Conservation (phyloP, 2,797 vertebrate genomes). For the Morelia viridis region DNA sequence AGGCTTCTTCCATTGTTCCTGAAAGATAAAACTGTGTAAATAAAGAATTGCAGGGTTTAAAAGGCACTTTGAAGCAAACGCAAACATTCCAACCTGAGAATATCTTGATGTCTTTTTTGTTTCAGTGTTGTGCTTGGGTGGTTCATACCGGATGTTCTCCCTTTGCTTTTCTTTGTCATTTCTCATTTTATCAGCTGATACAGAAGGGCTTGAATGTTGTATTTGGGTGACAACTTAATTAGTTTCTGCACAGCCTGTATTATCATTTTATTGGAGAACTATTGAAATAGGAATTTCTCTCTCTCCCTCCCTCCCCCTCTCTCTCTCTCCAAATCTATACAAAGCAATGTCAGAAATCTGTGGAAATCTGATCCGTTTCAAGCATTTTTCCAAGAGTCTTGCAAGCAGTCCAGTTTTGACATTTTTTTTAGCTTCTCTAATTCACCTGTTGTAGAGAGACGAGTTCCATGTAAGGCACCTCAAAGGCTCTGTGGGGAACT, state of each 20-base stretch:
- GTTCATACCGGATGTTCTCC: neutral
- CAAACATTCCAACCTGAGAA: neutral
- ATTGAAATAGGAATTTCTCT: neutral
- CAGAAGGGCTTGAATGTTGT: neutral
- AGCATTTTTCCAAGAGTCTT: neutral
- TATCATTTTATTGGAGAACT: neutral
- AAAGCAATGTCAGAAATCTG: neutral
- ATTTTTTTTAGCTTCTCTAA: neutral
- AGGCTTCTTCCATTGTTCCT: neutral
- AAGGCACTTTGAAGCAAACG: neutral
- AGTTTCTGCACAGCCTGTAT: neutral
- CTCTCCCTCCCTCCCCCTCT: neutral
- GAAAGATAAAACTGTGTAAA: neutral
- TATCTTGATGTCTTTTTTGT: neutral
- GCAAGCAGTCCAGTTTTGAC: neutral
- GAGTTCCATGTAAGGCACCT: neutral
- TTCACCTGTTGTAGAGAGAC: neutral
- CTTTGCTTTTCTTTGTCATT: neutral
- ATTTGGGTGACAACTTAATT: neutral
- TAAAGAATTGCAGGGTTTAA: neutral
- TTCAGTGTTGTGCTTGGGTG: neutral
- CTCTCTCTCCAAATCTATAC: neutral
- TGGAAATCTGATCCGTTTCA: neutral
- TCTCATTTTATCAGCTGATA: neutral
- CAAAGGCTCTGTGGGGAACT: neutral